phyloP scores from a whole-genome alignment of 35 echinoderm and acorn worm species.

The Apostichopus parvimensis region DNA sequence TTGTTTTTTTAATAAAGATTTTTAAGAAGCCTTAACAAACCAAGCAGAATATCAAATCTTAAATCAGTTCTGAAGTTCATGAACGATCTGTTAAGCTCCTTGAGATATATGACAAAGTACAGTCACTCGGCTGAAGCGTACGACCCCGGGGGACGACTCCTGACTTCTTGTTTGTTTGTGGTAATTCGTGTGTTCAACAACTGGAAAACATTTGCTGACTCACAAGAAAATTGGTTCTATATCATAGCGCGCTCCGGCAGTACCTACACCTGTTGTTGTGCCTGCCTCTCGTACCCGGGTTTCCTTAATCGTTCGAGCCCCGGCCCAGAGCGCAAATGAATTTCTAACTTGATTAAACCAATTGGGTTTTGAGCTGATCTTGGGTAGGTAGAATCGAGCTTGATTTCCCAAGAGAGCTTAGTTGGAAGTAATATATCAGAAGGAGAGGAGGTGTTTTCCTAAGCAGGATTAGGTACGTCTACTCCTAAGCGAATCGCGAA shows the following conservation, averaged over 20 bases:
- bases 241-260: constrained; percentile 21
- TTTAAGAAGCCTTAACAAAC: not conserved
- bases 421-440: constrained; percentile 57
- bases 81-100: constrained; percentile 40
- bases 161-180: constrained; percentile 58
- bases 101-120: constrained; percentile 23
- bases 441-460: constrained; percentile 46
- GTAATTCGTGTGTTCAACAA: constrained; percentile 67
- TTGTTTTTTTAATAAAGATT: not conserved
- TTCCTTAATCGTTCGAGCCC: constrained; percentile 34
- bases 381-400: constrained; percentile 5
- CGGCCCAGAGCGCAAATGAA: constrained; percentile 66
- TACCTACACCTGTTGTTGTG: constrained; percentile 64
- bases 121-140: constrained; percentile 15
- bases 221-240: constrained; percentile 62
- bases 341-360: constrained; percentile 70
- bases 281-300: not conserved
- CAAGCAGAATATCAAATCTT: not conserved
- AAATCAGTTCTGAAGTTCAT: constrained; percentile 21
- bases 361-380: constrained; percentile 67
- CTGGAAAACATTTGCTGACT: constrained; percentile 66
- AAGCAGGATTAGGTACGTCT: constrained; percentile 44
- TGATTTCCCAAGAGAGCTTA: constrained; percentile 59
- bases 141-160: constrained; percentile 10
- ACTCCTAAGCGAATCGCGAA: constrained; percentile 48